Percentiles rank a stretch among this genome's conserved stretches.
Conservation (phyloP, 2,888 invertebrate genomes). For the Dicyrtoma fusca region DNA sequence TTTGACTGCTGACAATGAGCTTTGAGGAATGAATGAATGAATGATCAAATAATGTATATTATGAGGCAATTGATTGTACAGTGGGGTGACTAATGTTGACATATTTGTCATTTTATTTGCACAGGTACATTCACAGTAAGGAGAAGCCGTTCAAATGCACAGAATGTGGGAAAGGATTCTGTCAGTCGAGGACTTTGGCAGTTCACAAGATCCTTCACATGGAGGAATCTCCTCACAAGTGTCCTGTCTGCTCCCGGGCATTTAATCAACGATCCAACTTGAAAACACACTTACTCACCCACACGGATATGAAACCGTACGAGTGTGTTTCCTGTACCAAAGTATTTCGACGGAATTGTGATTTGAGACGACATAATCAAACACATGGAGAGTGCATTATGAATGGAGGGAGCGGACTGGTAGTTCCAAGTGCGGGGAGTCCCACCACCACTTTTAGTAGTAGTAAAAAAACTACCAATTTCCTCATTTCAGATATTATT, state of each 20-base stretch:
- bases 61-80: background rate
- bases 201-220: conserved; percentile 92
- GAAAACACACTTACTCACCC: conserved; percentile 85
- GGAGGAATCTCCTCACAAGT: conserved; percentile 90
- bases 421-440: background rate
- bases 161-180: conserved; percentile 95
- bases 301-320: conserved; percentile 89
- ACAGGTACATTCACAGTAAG: conserved; percentile 94
- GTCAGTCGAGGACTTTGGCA: conserved; percentile 90
- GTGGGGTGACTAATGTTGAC: too few species aligned
- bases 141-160: conserved; percentile 96
- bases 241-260: conserved; percentile 82
- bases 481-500: conserved; percentile 38
- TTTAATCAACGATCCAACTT: conserved; percentile 89
- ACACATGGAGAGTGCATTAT: conserved; percentile 35
- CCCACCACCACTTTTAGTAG: conserved; percentile 3
- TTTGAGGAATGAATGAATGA: too few species aligned
- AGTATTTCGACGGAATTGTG: conserved; percentile 58
- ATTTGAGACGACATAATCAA: conserved; percentile 41
- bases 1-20: too few species aligned
- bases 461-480: conserved; percentile 35
- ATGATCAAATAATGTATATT: too few species aligned
- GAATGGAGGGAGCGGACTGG: background rate
- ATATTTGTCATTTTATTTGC: conserved; percentile 58
- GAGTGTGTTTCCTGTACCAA: conserved; percentile 87